A percentile compares a stretch with the other conserved stretches of the same genome.
Evolutionary conservation across 2,888 invertebrate genomes (phyloP).

Genomic region (Archaeoteleia sp.): DNA sequence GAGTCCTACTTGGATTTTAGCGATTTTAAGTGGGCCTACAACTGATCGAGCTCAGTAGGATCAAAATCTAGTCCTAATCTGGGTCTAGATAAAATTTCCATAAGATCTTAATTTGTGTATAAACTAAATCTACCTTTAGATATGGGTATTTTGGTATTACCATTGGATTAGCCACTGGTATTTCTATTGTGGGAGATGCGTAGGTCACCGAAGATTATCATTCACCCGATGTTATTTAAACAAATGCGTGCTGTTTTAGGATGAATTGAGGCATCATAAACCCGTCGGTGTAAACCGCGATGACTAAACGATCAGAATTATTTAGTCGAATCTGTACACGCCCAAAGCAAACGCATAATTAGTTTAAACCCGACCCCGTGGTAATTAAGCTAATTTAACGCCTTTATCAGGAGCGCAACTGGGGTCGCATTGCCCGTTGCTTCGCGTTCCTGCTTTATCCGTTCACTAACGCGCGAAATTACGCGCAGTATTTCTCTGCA

Average conservation of each 20-base stretch:
- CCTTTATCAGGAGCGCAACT: conserved; percentile 30
- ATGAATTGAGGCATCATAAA: conserved; percentile 31
- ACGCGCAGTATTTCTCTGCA: conserved; percentile 30
- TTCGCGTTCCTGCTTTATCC: conserved; percentile 36
- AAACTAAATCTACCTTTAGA: too few relatives aligned
- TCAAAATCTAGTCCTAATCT: too few relatives aligned
- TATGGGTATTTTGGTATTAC: too few relatives aligned
- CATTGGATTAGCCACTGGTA: too few relatives aligned
- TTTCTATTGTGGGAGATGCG: not conserved
- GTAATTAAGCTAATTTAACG: conserved; percentile 54
- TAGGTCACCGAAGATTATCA: conserved; percentile 19
- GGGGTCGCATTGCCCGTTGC: conserved; percentile 1
- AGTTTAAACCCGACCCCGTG: conserved; percentile 33
- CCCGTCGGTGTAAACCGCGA: conserved; percentile 15
- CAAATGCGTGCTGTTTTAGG: not conserved
- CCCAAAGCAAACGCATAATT: conserved; percentile 49
- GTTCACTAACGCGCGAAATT: conserved; percentile 42
- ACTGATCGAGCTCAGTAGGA: too few relatives aligned
- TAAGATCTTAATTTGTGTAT: too few relatives aligned
- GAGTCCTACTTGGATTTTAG: too few relatives aligned
- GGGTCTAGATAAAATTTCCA: too few relatives aligned
- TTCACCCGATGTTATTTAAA: not conserved
- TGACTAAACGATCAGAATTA: conserved; percentile 44
- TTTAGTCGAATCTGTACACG: conserved; percentile 22
- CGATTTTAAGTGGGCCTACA: too few relatives aligned